A percentile compares a stretch with the other conserved stretches of the same genome.
Conservation (phyloP, 2,888 invertebrate species). For the Dryococelus australis region DNA sequence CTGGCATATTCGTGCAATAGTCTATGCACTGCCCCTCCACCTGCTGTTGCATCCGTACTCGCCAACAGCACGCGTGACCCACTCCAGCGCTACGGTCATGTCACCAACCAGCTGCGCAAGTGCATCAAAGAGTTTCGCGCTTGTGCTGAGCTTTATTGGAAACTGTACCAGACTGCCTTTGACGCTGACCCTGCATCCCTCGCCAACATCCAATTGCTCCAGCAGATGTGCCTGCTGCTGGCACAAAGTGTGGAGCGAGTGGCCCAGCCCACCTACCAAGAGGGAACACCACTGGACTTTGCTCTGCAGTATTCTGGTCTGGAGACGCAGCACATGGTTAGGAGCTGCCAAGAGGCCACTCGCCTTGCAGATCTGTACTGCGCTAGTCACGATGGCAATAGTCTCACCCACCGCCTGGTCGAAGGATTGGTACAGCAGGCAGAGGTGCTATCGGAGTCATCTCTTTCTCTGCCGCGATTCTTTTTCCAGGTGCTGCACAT, state of each 20-base stretch:
- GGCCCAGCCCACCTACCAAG: slow-evolving; percentile 62
- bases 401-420: slow-evolving; percentile 60
- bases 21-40: slow-evolving; percentile 89
- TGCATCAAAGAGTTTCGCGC: slow-evolving; percentile 75
- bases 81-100: slow-evolving; percentile 78
- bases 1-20: slow-evolving; percentile 74
- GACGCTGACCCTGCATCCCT: slow-evolving; percentile 84
- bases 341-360: slow-evolving; percentile 58
- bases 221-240: slow-evolving; percentile 80
- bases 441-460: slow-evolving; percentile 68
- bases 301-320: slow-evolving; percentile 49
- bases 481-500: slow-evolving; percentile 84
- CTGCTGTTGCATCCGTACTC: slow-evolving; percentile 81
- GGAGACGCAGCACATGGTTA: slow-evolving; percentile 59
- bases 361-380: slow-evolving; percentile 56
- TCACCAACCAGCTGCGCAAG: slow-evolving; percentile 79
- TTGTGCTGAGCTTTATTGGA: slow-evolving; percentile 77
- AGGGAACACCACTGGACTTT: slow-evolving; percentile 51
- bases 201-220: slow-evolving; percentile 75
- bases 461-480: slow-evolving; percentile 76
- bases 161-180: slow-evolving; percentile 82
- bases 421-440: slow-evolving; percentile 65
- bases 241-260: slow-evolving; percentile 78
- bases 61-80: slow-evolving; percentile 82
- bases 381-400: slow-evolving; percentile 54